A percentile compares a stretch with the other conserved stretches of the same genome.
Conservation (phyloP, 1,140 invertebrate species). For the Saccostrea cuccullata region DNA sequence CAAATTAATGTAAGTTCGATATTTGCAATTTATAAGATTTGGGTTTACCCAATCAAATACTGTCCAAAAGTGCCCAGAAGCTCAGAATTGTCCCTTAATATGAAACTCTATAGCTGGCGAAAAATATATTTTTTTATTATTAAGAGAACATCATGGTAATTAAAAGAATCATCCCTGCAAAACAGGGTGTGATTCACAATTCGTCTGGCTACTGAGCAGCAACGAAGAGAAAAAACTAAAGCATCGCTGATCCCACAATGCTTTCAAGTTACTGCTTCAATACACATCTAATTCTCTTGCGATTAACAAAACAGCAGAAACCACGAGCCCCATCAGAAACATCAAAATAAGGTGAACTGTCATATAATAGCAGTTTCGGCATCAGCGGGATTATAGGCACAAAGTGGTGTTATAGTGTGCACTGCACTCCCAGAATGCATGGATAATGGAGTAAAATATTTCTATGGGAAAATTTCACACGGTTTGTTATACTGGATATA, state of each 20-base stretch:
- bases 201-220: not conserved
- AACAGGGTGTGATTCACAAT: slow-evolving; percentile 13
- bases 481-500: no score
- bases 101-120: not conserved
- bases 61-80: not conserved
- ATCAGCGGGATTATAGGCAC: not conserved
- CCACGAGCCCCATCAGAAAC: not conserved
- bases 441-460: no score
- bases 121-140: not conserved
- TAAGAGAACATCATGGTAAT: not conserved
- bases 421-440: no score
- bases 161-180: not conserved
- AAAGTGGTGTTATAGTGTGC: not conserved
- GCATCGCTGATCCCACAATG: not conserved
- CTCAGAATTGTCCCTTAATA: not conserved
- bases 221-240: not conserved
- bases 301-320: not conserved
- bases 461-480: no score
- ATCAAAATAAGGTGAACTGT: not conserved
- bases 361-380: not conserved
- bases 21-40: not conserved
- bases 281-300: not conserved
- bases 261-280: slow-evolving; percentile 4
- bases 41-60: not conserved
- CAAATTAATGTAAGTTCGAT: no score